Evolutionary conservation across 2,797 vertebrate species (phyloP).

Genomic region (Avahi laniger): DNA sequence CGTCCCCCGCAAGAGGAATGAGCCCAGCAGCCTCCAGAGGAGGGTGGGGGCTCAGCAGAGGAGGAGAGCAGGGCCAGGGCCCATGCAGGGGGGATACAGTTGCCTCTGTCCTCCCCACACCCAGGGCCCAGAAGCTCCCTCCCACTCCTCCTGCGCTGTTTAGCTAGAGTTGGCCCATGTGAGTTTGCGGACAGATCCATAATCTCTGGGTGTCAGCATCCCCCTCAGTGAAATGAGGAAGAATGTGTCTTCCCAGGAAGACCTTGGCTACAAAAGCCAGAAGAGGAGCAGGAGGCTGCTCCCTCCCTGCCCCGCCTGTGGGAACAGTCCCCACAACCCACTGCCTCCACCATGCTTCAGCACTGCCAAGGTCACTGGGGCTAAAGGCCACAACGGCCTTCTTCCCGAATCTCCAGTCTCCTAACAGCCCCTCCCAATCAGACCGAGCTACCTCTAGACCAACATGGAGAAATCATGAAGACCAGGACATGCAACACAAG

Average conservation of each 20-base stretch:
- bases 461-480: conserved; percentile 6
- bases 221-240: not conserved
- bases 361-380: not conserved
- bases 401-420: not conserved
- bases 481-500: conserved; percentile 87
- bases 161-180: not conserved
- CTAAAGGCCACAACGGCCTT: not conserved
- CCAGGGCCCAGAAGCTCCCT: not conserved
- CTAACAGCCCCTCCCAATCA: not conserved
- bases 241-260: not conserved
- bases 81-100: no score
- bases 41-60: no score
- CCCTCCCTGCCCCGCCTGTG: not conserved
- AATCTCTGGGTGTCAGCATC: not conserved
- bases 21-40: not conserved
- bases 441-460: not conserved
- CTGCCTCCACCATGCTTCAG: not conserved
- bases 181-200: not conserved
- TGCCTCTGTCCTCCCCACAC: not conserved
- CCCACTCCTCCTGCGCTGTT: not conserved
- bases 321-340: no score
- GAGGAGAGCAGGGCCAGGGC: not conserved
- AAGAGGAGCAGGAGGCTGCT: not conserved
- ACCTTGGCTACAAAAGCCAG: not conserved
- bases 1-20: not conserved